phyloP scores from a whole-genome alignment of 2,888 invertebrate genomes.

The Salpingus planirostris region DNA sequence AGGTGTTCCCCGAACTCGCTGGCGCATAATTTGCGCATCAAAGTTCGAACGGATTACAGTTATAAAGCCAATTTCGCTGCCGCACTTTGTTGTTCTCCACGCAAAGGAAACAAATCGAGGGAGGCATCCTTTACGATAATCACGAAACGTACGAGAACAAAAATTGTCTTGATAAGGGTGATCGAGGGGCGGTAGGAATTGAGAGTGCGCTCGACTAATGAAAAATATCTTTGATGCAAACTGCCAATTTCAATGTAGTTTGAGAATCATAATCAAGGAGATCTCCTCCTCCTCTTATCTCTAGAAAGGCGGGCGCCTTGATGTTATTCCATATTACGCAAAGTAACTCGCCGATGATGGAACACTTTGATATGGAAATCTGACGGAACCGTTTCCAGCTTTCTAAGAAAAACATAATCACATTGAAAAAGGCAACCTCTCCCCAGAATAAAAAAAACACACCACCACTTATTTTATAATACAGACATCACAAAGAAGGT shows the following conservation, averaged over 20 bases:
- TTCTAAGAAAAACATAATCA: conserved; percentile 8
- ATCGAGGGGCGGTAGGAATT: too few relatives aligned
- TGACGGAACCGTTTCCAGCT: conserved; percentile 7
- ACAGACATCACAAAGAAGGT: not conserved
- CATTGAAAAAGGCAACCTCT: conserved; percentile 4
- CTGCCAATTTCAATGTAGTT: not conserved
- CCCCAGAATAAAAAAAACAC: not conserved
- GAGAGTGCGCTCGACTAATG: too few relatives aligned
- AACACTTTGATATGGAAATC: conserved; percentile 14
- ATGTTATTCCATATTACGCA: conserved; percentile 6
- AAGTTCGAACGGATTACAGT: too few relatives aligned
- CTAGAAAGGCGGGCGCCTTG: too few relatives aligned
- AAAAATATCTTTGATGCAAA: not conserved
- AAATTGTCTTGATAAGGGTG: too few relatives aligned
- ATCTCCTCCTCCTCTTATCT: not conserved
- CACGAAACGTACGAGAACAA: too few relatives aligned
- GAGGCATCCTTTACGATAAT: too few relatives aligned
- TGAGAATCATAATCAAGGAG: not conserved
- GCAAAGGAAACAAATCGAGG: too few relatives aligned
- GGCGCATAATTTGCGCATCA: too few relatives aligned
- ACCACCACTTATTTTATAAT: not conserved
- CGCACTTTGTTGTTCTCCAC: too few relatives aligned
- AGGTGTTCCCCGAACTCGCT: too few relatives aligned
- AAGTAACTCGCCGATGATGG: conserved; percentile 7
- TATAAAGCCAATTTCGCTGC: too few relatives aligned